These are phyloP conservation scores for Campylomormyrus tamandua DNA, from an alignment of 2,113 vertebrate species.

Conservation along the genomic window DNA sequence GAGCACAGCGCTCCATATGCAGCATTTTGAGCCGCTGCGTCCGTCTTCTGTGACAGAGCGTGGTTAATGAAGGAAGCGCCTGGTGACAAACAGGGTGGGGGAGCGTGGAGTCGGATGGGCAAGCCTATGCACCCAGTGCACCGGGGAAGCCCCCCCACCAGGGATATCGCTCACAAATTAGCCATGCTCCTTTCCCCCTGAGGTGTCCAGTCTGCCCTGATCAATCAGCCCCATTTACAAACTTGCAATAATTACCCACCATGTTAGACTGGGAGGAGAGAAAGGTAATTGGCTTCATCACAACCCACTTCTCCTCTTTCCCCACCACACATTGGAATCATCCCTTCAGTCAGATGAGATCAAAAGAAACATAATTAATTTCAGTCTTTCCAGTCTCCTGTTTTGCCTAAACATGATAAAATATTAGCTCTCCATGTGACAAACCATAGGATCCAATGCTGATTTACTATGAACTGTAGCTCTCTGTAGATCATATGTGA, in stretches of 20 bases:
- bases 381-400: slow-evolving; percentile 28
- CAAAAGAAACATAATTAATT: slow-evolving; percentile 30
- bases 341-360: slow-evolving; percentile 32
- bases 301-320: slow-evolving; percentile 45
- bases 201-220: slow-evolving; percentile 62
- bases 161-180: slow-evolving; percentile 75
- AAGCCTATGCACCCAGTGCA: slow-evolving; percentile 27
- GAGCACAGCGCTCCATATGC: slow-evolving; percentile 61
- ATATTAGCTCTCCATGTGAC: background rate
- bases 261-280: slow-evolving; percentile 51
- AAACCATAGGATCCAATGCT: background rate
- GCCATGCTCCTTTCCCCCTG: slow-evolving; percentile 58
- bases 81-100: slow-evolving; percentile 84
- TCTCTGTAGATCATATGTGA: background rate
- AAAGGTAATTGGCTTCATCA: slow-evolving; percentile 56
- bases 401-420: slow-evolving; percentile 30
- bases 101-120: slow-evolving; percentile 77
- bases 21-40: slow-evolving; percentile 70
- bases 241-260: slow-evolving; percentile 72
- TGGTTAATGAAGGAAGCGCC: slow-evolving; percentile 84
- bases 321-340: slow-evolving; percentile 35
- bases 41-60: slow-evolving; percentile 79
- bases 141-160: slow-evolving; percentile 38
- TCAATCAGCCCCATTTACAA: slow-evolving; percentile 74
- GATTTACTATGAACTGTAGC: background rate